These are phyloP conservation scores for Centropus bengalensis DNA, from an alignment of 2,113 vertebrate species.

Conservation along the genomic window DNA sequence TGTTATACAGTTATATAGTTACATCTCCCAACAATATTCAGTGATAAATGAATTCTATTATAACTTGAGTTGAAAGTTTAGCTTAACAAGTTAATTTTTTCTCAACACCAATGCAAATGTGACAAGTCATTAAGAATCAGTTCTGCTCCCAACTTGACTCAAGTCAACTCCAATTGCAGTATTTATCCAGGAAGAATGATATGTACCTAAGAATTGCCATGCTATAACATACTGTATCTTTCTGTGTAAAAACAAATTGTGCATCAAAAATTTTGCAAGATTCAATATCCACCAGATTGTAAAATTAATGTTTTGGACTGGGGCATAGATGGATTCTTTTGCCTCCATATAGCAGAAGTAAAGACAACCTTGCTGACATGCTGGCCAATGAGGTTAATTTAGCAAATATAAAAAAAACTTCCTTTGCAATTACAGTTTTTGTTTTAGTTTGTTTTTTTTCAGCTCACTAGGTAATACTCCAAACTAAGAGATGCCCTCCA, in stretches of 20 bases:
- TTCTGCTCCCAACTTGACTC: neutral
- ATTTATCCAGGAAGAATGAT: neutral
- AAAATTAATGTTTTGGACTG: neutral
- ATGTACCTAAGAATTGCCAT: neutral
- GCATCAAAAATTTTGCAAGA: neutral
- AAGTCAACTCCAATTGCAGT: neutral
- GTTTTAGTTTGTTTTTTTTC: fast-evolving
- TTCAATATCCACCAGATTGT: neutral
- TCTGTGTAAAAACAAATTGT: neutral
- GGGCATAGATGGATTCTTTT: neutral
- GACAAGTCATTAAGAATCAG: neutral
- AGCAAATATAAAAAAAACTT: neutral
- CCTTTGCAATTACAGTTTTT: neutral
- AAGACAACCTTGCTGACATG: neutral
- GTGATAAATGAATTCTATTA: neutral
- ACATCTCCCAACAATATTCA: neutral
- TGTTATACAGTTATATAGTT: neutral
- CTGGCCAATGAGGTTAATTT: neutral
- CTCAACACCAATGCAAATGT: neutral
- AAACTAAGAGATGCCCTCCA: neutral
- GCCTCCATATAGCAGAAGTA: neutral
- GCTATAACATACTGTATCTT: neutral
- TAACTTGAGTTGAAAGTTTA: neutral
- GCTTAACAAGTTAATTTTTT: neutral
- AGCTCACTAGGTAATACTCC: neutral